These are phyloP conservation scores for Lagodon rhomboides DNA, from an alignment of 2,797 vertebrate species.

Conservation along the genomic window DNA sequence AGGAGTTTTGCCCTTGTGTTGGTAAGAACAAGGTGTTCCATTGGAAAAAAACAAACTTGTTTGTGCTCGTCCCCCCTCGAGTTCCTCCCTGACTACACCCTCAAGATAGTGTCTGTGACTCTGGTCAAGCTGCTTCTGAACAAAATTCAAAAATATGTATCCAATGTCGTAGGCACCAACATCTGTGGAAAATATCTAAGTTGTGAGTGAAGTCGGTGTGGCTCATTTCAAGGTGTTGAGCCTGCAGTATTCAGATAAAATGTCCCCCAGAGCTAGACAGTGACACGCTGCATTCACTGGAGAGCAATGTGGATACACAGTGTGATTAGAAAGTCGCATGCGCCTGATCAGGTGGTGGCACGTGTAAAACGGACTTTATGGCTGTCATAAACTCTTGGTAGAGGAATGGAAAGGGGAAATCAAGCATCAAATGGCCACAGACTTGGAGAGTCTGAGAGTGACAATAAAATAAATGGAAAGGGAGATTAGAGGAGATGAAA, in stretches of 20 bases:
- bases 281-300: conserved; percentile 46
- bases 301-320: conserved; percentile 39
- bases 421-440: conserved; percentile 67
- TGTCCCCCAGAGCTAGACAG: conserved; percentile 24
- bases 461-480: conserved; percentile 66
- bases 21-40: conserved; percentile 55
- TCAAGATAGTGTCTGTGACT: conserved; percentile 80
- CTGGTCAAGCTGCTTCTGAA: conserved; percentile 68
- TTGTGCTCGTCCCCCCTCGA: conserved; percentile 47
- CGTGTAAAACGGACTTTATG: conserved; percentile 68
- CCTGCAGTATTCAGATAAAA: conserved; percentile 36
- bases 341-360: conserved; percentile 56
- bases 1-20: conserved; percentile 29
- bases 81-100: conserved; percentile 60
- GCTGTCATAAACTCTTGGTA: conserved; percentile 66
- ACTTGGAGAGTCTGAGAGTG: conserved; percentile 56
- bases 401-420: conserved; percentile 58
- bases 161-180: conserved; percentile 31
- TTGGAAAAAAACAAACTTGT: conserved; percentile 36
- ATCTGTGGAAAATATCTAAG: conserved; percentile 48
- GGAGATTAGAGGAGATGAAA: conserved; percentile 45
- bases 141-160: conserved; percentile 37
- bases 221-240: conserved; percentile 41
- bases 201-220: conserved; percentile 7
- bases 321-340: conserved; percentile 59